These are phyloP conservation scores for Trichoplusia ni DNA, from an alignment of 1,140 invertebrate species.

Conservation along the genomic window DNA sequence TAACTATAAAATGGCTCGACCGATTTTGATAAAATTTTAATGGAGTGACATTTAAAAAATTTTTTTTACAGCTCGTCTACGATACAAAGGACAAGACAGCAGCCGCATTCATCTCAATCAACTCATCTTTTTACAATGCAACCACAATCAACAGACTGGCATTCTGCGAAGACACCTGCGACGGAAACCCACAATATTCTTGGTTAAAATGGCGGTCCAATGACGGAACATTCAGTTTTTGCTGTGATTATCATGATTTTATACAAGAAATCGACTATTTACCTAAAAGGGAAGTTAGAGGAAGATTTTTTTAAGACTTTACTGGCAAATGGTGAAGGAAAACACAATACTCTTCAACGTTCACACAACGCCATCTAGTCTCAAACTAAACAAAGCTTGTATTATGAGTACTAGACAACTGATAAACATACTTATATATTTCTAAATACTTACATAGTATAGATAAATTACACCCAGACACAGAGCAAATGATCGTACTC, in stretches of 20 bases:
- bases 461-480: too few species aligned
- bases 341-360: too few species aligned
- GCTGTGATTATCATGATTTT: slow-evolving; percentile 61
- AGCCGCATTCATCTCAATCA: slow-evolving; percentile 60
- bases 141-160: slow-evolving; percentile 40
- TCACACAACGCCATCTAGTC: too few species aligned
- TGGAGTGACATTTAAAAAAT: neutral
- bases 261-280: slow-evolving; percentile 41
- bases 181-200: slow-evolving; percentile 34
- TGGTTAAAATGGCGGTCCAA: slow-evolving; percentile 64
- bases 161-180: slow-evolving; percentile 60
- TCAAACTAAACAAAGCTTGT: too few species aligned
- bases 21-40: neutral
- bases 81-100: slow-evolving; percentile 45
- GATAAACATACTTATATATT: too few species aligned
- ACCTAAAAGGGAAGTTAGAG: slow-evolving; percentile 47
- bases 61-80: slow-evolving; percentile 57
- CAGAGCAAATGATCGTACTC: too few species aligned
- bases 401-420: too few species aligned
- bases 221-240: slow-evolving; percentile 67
- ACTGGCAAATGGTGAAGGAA: too few species aligned
- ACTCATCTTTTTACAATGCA: slow-evolving; percentile 61
- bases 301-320: slow-evolving; percentile 59
- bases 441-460: too few species aligned
- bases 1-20: too few species aligned